Evolutionary conservation across 2,888 invertebrate species (phyloP), one percentile per base, ranked within the genome.

Genomic region (Quadriops clusia): DNA sequence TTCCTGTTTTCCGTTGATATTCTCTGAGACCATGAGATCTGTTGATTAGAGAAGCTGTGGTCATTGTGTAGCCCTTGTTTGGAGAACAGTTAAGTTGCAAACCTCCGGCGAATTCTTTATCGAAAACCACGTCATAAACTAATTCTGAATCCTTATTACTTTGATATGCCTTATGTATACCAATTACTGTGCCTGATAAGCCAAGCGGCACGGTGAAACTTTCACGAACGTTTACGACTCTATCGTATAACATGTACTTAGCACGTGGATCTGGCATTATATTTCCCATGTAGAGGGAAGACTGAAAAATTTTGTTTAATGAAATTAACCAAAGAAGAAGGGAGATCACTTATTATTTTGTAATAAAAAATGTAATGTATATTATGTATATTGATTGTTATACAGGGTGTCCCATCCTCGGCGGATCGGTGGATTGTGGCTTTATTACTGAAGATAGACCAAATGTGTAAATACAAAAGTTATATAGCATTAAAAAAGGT

Each of bases 131-230:
- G 42, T 87, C 86, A 50, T 80, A 85, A 30, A 77, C 64, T 28
- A 63, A 71, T 49, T 65, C 77, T 16, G 47, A 44, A 5, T 51
- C 48, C 4, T 43, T 45, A 14, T 41, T 46, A 3, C 38, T 38
- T 10, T 41, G 28, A 1, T 45, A 32, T 1, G 51, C 33, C 30
- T 54, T 59, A 32, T 68, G 62, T 6, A 79, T 65, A 0, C 73
- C 86, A n/a, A 87, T 76, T 1, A 97, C 65, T 0, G 89, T 93
- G 15, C 95, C 97, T 38, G 74, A 72, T 6, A 74, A 65, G 2
- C 91, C 94, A 4, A 83, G 58, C 0, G 91, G 91, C 9, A 87
- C 84, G 2, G 79, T 70, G 50, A 74, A 80, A 29, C 76, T 74
- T 17, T 73, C 72, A 16, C 80, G 68, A 0, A 82, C 76, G 50